Evolutionary conservation across 2,888 invertebrate genomes (phyloP).

Genomic region (Ormyrus thymus): DNA sequence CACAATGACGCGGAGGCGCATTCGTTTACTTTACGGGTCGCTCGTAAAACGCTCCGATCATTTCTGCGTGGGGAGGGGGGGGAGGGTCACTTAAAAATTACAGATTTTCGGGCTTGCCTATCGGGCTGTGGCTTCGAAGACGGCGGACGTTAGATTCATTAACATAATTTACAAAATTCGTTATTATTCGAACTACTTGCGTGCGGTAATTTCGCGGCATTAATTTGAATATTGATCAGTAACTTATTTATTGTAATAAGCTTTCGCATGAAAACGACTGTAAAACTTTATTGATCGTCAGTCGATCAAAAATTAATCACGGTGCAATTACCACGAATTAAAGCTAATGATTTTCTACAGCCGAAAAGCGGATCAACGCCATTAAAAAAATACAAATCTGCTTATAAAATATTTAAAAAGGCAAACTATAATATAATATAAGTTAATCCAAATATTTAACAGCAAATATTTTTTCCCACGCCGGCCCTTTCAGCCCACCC

Average conservation of each 20-base stretch:
- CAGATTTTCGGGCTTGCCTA: too few species aligned
- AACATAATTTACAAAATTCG: slow-evolving; percentile 1
- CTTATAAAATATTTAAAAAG: too few species aligned
- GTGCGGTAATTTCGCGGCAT: slow-evolving; percentile 3
- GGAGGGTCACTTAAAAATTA: not conserved
- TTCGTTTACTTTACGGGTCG: slow-evolving; percentile 34
- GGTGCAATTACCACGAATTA: too few species aligned
- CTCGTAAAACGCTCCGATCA: slow-evolving; percentile 34
- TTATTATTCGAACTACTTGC: not conserved
- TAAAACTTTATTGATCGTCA: not conserved
- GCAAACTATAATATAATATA: too few species aligned
- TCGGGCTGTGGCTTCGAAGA: too few species aligned
- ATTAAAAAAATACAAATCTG: too few species aligned
- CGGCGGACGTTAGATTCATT: not conserved
- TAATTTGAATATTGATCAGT: slow-evolving; percentile 3
- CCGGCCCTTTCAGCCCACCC: too few species aligned
- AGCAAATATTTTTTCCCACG: too few species aligned
- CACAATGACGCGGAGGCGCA: slow-evolving; percentile 14
- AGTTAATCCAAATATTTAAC: too few species aligned
- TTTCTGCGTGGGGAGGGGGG: not conserved
- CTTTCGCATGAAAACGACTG: not conserved
- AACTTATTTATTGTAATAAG: not conserved
- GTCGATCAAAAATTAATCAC: not conserved
- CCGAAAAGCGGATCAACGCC: too few species aligned
- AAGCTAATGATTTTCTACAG: too few species aligned